Evolutionary conservation across 1,140 invertebrate genomes (phyloP).

Genomic region (Coelopa frigida): DNA sequence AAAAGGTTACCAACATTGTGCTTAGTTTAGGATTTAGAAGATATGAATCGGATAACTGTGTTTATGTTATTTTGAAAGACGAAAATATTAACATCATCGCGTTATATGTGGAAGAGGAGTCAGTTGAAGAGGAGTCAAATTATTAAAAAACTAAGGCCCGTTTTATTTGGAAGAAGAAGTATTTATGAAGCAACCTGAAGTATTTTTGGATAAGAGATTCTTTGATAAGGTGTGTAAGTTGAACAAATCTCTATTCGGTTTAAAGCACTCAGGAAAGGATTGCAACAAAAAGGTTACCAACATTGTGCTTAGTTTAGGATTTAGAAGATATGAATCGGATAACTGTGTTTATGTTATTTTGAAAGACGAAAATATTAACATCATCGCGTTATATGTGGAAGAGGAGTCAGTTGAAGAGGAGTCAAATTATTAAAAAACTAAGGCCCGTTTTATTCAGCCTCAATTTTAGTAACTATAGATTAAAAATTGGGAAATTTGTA

Average conservation of each 20-base stretch:
- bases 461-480: too few species aligned
- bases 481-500: too few species aligned
- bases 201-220: conserved; percentile 20
- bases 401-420: too few species aligned
- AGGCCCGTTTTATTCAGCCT: too few species aligned
- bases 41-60: conserved; percentile 6
- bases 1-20: conserved; percentile 3
- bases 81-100: too few species aligned
- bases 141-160: too few species aligned
- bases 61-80: too few species aligned
- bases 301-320: conserved; percentile 1
- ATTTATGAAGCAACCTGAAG: conserved; percentile 43
- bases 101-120: too few species aligned
- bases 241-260: conserved; percentile 14
- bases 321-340: conserved; percentile 1
- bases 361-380: too few species aligned
- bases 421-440: too few species aligned
- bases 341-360: conserved; percentile 8
- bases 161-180: conserved; percentile 41
- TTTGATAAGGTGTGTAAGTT: conserved; percentile 24
- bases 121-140: too few species aligned
- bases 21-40: background rate
- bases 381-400: too few species aligned
- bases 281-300: conserved; percentile 5
- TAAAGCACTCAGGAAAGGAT: conserved; percentile 2